Evolutionary conservation across 2,888 invertebrate species (phyloP), one percentile per base, ranked within the genome.

Genomic region (Andrena camellia): DNA sequence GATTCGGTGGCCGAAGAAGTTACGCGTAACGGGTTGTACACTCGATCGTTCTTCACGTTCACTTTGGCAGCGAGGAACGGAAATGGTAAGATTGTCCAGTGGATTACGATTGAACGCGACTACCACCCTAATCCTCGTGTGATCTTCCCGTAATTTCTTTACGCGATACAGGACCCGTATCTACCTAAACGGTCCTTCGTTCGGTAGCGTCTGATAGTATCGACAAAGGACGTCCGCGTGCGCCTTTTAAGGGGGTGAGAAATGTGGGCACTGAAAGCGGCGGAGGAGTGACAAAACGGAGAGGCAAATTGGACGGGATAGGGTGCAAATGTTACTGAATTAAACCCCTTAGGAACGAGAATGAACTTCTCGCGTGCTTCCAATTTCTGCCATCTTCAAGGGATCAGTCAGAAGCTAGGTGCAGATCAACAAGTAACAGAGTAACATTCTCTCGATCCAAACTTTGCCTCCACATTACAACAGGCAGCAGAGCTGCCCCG

Each of bases 81-180:
- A 42, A 42, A 42, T 17, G 13, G 42, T 31, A 48, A 35, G 50
- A 67, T 50, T 20, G 33, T 60, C 35, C 48, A 67, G 42, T 63
- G 78, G 73, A 78, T 73, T 63, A 73, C 23, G 26, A 10, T 60
- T 52, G 52, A 48, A 48, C 57, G 23, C 35, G 2, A 26, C 5
- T 23, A 5, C n/a, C 10, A n/a, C 7, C 48, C 23, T 79, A 69
- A 80, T 79, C 73, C 59, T 57, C 72, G 79, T 81, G 81, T 42
- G 72, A 81, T 57, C 42, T 5, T 42, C 17, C 42, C 48, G 26
- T 59, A 31, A 78, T 67, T 60, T 29, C 10, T 64, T 66, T 60
- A 33, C 23, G 57, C 8, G 35, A 79, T 31, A 73, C 33, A 64
- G 54, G 35, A 29, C 81, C 81, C 81, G 81, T 69, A 81, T 81